Base-by-base conservation (phyloP, 2,797 vertebrate genomes). In the Pantherophis alleghaniensis region DNA sequence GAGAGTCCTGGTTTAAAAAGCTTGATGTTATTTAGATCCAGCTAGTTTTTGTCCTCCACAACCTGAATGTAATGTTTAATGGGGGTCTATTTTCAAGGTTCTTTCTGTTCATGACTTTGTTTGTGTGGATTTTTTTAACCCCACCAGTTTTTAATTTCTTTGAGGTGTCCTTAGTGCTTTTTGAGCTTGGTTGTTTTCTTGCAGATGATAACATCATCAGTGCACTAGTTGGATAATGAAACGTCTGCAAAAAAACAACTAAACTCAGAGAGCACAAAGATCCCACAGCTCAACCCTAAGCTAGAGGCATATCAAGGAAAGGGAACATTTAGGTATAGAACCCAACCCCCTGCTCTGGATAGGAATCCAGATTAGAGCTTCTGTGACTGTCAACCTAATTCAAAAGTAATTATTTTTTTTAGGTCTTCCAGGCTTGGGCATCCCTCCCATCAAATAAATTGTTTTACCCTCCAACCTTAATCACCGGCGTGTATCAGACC, bases 391-490 rank as follows among this genome's bases (percentile, higher is more conserved):
- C 37, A 42, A 83, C 74, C 42, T 83, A 47, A 47, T 83, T 83
- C 74, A 83, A 83, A 83, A 47, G 74, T 47, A 22, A 11, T 83
- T 83, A 47, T 83, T 11, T 83, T 24, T 4, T 2, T 91, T 60
- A 99, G 99, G 83, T 99, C 94, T 97, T 99, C 91, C 99, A 98
- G 97, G 93, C 98, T 0, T 96, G 96, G 18, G 7, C 96, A 0
- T 94, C 96, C 0, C 32, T 97, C 0, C 96, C 98, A 28, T 74
- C 91, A 1, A 90, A 51, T 3, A 96, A 95, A 0, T 94, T 96
- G 3, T 98, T 97, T 94, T 99, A 98, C 91, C 98, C 98, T 26
- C 98, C 98, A 0, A 98, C 98, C 0, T 97, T 99, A 95, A 96
- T 99, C 79, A 98, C 97, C 5, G 97, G 98, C 0, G 96, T 97